A percentile compares a stretch with the other conserved stretches of the same genome.
Evolutionary conservation across 2,888 invertebrate species (phyloP).

Genomic region (Heteromurus nitidus): DNA sequence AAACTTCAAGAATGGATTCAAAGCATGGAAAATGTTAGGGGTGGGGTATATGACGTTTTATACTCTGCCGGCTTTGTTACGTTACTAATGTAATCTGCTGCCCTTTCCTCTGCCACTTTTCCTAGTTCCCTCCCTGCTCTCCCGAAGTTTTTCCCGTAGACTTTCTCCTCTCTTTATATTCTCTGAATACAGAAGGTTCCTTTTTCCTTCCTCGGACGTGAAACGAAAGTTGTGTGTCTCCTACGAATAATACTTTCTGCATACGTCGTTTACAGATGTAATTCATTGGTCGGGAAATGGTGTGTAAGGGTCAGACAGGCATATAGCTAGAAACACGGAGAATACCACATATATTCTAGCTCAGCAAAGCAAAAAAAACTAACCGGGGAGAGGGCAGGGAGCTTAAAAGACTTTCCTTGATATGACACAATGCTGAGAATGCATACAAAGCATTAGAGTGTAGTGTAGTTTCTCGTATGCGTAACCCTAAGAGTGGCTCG

Average conservation of each 20-base stretch:
- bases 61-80: too few species aligned
- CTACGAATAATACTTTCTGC: background rate
- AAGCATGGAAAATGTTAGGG: constrained; percentile 27
- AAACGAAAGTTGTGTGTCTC: too few species aligned
- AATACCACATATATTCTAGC: constrained; percentile 49
- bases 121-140: too few species aligned
- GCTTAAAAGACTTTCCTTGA: constrained; percentile 44
- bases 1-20: constrained; percentile 2
- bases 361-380: constrained; percentile 47
- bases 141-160: too few species aligned
- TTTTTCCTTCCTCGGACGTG: too few species aligned
- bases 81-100: too few species aligned
- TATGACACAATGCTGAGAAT: background rate
- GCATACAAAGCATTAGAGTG: background rate
- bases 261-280: constrained; percentile 50
- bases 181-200: too few species aligned
- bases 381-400: constrained; percentile 33
- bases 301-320: constrained; percentile 57
- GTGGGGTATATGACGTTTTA: too few species aligned
- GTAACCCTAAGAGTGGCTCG: too few species aligned
- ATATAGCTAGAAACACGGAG: constrained; percentile 51
- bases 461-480: background rate
- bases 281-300: constrained; percentile 53
- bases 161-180: too few species aligned
- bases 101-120: too few species aligned